Percentiles rank a stretch among this genome's conserved stretches.
phyloP scores from a whole-genome alignment of 2,888 invertebrate genomes.

The Drosophila demipolita region DNA sequence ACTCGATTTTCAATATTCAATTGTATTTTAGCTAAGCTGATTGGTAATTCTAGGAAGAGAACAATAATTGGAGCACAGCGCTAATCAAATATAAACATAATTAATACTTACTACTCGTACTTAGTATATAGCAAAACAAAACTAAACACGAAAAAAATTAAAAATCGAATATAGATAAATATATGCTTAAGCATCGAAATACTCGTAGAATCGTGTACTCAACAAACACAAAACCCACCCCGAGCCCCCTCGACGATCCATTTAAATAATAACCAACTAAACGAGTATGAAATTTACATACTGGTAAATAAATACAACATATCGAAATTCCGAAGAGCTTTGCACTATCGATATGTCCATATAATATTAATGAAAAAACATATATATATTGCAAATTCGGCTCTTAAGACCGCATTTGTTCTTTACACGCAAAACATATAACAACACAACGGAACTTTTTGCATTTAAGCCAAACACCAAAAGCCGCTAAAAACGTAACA shows the following conservation, averaged over 20 bases:
- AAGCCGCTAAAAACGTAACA: slow-evolving; percentile 7
- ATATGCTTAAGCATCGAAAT: slow-evolving; percentile 38
- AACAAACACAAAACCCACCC: slow-evolving; percentile 15
- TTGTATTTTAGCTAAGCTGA: slow-evolving; percentile 66
- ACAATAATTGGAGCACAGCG: slow-evolving; percentile 79
- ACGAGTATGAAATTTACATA: slow-evolving; percentile 23
- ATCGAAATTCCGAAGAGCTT: slow-evolving; percentile 58
- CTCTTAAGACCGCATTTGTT: slow-evolving; percentile 34
- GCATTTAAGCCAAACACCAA: slow-evolving; percentile 48
- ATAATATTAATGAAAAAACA: slow-evolving; percentile 8
- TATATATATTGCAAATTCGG: slow-evolving; percentile 11
- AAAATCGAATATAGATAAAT: background rate
- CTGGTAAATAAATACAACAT: slow-evolving; percentile 46
- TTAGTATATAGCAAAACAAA: slow-evolving; percentile 40
- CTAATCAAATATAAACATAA: slow-evolving; percentile 62
- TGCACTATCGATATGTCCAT: slow-evolving; percentile 57
- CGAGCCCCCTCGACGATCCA: slow-evolving; percentile 15
- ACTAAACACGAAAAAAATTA: background rate
- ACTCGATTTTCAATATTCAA: slow-evolving; percentile 55
- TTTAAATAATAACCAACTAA: background rate
- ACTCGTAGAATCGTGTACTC: slow-evolving; percentile 18
- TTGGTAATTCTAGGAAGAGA: slow-evolving; percentile 73
- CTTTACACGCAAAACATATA: slow-evolving; percentile 2
- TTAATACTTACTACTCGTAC: slow-evolving; percentile 34
- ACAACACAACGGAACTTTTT: slow-evolving; percentile 33